Evolutionary conservation across 2,797 vertebrate genomes (phyloP).

Genomic region (Sebastes glaucus): DNA sequence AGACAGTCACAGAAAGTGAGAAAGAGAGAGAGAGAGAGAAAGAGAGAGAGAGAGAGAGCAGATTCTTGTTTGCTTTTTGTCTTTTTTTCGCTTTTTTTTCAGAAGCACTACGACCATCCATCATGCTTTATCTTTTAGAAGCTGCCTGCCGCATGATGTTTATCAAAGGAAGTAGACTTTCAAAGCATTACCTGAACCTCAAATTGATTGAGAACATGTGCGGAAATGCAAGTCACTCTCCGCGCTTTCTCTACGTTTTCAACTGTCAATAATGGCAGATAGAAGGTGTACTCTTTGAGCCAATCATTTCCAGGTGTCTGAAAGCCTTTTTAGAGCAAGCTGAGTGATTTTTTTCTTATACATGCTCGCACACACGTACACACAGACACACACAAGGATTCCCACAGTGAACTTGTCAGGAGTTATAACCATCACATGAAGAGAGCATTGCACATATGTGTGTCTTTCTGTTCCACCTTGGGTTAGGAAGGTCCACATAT

Average conservation of each 20-base stretch:
- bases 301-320: conserved; percentile 72
- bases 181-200: conserved; percentile 58
- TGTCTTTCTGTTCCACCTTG: conserved; percentile 19
- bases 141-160: conserved; percentile 54
- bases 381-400: conserved; percentile 19
- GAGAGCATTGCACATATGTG: conserved; percentile 38
- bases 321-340: conserved; percentile 50
- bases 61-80: conserved; percentile 37
- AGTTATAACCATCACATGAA: conserved; percentile 59
- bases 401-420: conserved; percentile 68
- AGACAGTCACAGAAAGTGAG: conserved; percentile 1
- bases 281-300: conserved; percentile 59
- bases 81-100: conserved; percentile 7
- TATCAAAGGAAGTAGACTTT: conserved; percentile 65
- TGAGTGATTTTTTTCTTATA: conserved; percentile 9
- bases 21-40: background rate
- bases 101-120: conserved; percentile 45
- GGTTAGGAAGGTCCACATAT: conserved; percentile 7
- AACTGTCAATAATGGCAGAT: conserved; percentile 48
- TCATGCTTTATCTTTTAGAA: conserved; percentile 44
- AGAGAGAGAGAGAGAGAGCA: background rate
- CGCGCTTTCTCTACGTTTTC: conserved; percentile 30
- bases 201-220: conserved; percentile 67
- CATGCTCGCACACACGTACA: conserved; percentile 13
- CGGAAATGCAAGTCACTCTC: conserved; percentile 42